Evolutionary conservation across 2,888 invertebrate species (phyloP), one percentile per base, ranked within the genome.

Genomic region (Cosmia pyralina): DNA sequence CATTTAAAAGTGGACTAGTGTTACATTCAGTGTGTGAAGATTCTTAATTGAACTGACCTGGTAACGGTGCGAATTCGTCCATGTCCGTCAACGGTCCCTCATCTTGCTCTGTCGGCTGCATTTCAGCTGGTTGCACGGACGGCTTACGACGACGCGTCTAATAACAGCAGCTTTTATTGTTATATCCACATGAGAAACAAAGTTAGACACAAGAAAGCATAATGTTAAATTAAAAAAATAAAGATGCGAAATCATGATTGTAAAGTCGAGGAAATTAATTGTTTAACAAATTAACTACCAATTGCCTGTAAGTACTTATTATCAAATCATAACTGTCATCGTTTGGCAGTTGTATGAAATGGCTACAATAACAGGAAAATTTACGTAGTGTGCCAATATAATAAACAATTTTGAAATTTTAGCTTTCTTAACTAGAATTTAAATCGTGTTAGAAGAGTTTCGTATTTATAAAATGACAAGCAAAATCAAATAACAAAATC

Each of bases 51-150:
- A 19, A 77, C 79, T 41, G 58, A 94, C 95, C 94, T 19, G 93
- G 93, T 68, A 86, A 67, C 1, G 92, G 89, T 6, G 90, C 93
- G 69, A 86, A 92, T 11, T 94, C 94, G 5, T 94, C 94, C 34
- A 94, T 52, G 0, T 93, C 94, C 0, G 93, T 93, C 0, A 81
- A 77, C 2, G 87, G 89, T 4, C 82, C 89, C 34, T 90, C 85
- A 7, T 90, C 92, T 6, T 81, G 85, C 13, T 93, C 92, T 7
- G 88, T 79, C 38, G 88, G 22, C 4, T 82, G 85, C 3, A 82
- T 85, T 11, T 92, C 92, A 4, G 76, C 88, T 13, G 82, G 80
- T 1, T 72, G 68, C 19, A 82, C 85, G 11, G 90, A 85, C 46
- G 80, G 57, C 46, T 74, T 80, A 46, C 75, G 82, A 46, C 75